Conservation (phyloP, 2,113 vertebrate species). For the Glaucidium brasilianum region DNA sequence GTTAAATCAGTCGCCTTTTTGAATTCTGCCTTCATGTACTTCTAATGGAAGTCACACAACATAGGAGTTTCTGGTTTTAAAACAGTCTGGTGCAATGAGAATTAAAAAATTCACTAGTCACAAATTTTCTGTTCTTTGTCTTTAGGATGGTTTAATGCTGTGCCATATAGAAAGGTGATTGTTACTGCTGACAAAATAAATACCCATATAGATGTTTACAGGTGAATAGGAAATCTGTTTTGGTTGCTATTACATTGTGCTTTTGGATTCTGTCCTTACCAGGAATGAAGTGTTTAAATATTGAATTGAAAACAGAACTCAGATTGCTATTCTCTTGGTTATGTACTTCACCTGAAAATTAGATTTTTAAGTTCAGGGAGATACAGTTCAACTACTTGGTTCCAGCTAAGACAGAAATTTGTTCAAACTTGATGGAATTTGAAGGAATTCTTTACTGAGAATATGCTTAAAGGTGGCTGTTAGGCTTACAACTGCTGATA, state of each 20-base stretch:
- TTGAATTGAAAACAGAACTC: not conserved
- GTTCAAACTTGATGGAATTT: not conserved
- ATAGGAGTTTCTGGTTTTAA: not conserved
- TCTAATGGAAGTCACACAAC: not conserved
- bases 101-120: not conserved
- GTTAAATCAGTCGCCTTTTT: not conserved
- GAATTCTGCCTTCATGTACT: not conserved
- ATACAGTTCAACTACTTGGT: not conserved
- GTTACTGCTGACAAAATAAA: not conserved
- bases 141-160: not conserved
- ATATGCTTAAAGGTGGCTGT: not conserved
- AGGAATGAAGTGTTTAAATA: not conserved
- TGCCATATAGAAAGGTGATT: not conserved
- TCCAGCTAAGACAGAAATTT: not conserved
- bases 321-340: not conserved
- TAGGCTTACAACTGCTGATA: not conserved
- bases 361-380: not conserved
- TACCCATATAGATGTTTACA: not conserved
- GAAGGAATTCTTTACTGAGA: not conserved
- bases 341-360: not conserved
- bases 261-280: not conserved
- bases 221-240: not conserved
- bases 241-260: not conserved
- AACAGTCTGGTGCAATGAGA: not conserved
- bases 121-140: not conserved